Evolutionary conservation across 2,888 invertebrate genomes (phyloP).

Genomic region (Tetragnatha montana): DNA sequence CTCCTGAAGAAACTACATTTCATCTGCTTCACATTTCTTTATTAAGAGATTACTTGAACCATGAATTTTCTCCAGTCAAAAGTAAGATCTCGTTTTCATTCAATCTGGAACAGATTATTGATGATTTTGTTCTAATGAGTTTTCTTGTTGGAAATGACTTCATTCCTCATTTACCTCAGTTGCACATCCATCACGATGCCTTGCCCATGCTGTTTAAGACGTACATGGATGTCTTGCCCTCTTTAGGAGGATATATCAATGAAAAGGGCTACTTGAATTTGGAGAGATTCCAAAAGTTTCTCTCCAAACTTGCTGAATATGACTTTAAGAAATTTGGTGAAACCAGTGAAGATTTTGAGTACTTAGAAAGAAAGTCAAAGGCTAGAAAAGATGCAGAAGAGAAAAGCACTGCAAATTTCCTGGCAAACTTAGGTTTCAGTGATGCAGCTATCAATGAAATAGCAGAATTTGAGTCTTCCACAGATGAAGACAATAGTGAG

Average conservation of each 20-base stretch:
- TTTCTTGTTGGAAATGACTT: constrained; percentile 99
- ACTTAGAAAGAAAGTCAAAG: constrained; percentile 84
- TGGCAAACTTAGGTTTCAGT: constrained; percentile 59
- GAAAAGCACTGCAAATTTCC: constrained; percentile 47
- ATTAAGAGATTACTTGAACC: constrained; percentile 92
- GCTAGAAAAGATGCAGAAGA: constrained; percentile 33
- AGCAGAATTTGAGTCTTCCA: constrained; percentile 62
- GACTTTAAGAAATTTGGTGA: constrained; percentile 76
- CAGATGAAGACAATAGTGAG: constrained; percentile 48
- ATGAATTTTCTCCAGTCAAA: constrained; percentile 84
- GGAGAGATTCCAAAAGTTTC: constrained; percentile 87
- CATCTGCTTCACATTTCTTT: constrained; percentile 93
- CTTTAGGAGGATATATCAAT: constrained; percentile 93
- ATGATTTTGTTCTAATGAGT: constrained; percentile 98
- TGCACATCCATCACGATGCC: constrained; percentile 94
- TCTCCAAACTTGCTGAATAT: constrained; percentile 74
- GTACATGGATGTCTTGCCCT: constrained; percentile 90
- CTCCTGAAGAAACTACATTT: constrained; percentile 93
- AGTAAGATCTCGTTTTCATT: constrained; percentile 81
- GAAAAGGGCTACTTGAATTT: constrained; percentile 90
- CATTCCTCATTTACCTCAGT: constrained; percentile 94
- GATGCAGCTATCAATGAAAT: constrained; percentile 46
- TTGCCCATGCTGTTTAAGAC: constrained; percentile 89
- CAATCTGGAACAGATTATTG: constrained; percentile 92
- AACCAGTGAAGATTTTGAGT: constrained; percentile 82